Conservation (phyloP, 2,797 vertebrate species). For the Garrulus glandarius region DNA sequence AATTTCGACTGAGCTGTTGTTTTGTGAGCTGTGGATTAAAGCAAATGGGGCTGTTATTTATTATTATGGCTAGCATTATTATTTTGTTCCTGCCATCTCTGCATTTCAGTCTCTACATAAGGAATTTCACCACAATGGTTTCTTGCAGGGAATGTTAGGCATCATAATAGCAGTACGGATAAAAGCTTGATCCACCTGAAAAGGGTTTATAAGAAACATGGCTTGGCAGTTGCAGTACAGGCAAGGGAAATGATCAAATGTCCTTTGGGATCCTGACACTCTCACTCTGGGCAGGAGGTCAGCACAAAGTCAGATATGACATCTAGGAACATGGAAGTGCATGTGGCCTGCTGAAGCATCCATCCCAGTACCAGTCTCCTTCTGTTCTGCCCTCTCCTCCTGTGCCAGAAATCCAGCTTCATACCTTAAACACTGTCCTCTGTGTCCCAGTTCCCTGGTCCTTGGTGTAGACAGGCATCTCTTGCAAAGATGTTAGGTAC, state of each 20-base stretch:
- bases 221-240: neutral
- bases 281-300: neutral
- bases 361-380: neutral
- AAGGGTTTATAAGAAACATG: neutral
- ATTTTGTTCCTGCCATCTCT: neutral
- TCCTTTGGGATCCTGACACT: neutral
- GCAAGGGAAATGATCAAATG: neutral
- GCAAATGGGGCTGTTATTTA: slow-evolving; percentile 24
- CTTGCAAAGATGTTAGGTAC: neutral
- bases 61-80: slow-evolving; percentile 33
- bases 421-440: accelerated
- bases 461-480: neutral
- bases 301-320: neutral
- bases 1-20: slow-evolving; percentile 32
- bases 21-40: slow-evolving; percentile 16
- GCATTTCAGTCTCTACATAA: neutral
- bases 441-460: accelerated
- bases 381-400: neutral
- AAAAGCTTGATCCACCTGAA: neutral
- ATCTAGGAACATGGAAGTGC: neutral
- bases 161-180: neutral
- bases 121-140: neutral
- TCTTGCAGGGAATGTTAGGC: neutral
- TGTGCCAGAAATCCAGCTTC: neutral
- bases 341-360: neutral